These are phyloP conservation scores for Rhagium mordax DNA, from an alignment of 2,888 invertebrate species.

Conservation along the genomic window DNA sequence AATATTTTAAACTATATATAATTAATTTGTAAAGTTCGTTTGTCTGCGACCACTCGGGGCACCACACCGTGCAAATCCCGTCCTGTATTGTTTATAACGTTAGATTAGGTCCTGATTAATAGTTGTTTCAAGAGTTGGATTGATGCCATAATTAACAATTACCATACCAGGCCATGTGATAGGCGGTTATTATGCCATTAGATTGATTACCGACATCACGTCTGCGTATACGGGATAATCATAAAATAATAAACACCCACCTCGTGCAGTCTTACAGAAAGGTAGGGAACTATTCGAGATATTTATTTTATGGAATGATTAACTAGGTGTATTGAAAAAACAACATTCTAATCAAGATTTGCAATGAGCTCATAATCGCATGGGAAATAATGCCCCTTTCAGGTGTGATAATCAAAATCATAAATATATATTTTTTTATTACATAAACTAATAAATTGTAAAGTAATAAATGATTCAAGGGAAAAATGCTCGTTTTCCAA, in stretches of 20 bases:
- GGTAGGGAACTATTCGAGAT: not conserved
- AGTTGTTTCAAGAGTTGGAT: not conserved
- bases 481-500: no score
- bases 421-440: no score
- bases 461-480: no score
- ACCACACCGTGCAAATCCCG: no score
- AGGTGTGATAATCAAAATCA: no score
- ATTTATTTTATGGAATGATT: not conserved
- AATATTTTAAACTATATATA: no score
- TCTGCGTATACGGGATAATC: not conserved
- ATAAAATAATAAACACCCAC: not conserved
- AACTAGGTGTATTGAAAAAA: not conserved
- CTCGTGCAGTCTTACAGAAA: not conserved
- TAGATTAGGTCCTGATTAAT: not conserved
- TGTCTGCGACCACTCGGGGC: no score
- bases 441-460: no score
- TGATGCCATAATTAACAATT: conserved; percentile 13
- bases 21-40: no score
- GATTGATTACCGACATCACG: not conserved
- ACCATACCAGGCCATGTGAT: conserved; percentile 3
- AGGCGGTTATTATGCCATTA: not conserved
- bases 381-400: no score
- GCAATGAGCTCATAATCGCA: not conserved
- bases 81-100: conserved; percentile 1
- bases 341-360: not conserved